Percentiles rank a stretch among this genome's conserved stretches.
These are phyloP conservation scores for Melinopterus prodromus DNA, from an alignment of 2,888 invertebrate genomes.

Conservation along the genomic window DNA sequence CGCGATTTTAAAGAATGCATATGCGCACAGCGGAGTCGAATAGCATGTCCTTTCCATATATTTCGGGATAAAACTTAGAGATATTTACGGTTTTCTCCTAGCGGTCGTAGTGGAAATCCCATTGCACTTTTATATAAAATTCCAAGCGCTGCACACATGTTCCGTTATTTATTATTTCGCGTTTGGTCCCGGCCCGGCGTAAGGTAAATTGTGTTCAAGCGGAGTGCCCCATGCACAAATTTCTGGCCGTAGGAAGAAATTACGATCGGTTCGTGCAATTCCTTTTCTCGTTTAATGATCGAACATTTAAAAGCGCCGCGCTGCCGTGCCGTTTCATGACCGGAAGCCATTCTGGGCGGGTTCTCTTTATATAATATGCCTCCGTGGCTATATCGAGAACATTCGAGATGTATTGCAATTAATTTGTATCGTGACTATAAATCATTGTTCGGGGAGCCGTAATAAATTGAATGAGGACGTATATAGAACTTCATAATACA, in stretches of 20 bases:
- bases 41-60: background rate
- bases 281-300: background rate
- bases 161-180: background rate
- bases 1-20: background rate
- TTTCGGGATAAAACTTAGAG: background rate
- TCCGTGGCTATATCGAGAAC: too few species aligned
- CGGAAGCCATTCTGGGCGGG: slow-evolving; percentile 4
- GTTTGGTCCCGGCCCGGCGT: background rate
- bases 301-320: background rate
- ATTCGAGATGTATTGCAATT: too few species aligned
- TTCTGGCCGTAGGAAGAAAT: background rate
- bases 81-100: background rate
- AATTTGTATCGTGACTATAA: too few species aligned
- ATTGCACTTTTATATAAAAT: slow-evolving; percentile 4
- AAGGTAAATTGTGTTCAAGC: background rate
- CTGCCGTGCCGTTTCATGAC: background rate
- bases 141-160: background rate
- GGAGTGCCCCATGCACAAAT: background rate
- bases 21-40: background rate
- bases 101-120: background rate
- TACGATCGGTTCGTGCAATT: background rate
- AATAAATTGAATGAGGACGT: too few species aligned
- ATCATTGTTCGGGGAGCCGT: too few species aligned
- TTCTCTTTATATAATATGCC: background rate
- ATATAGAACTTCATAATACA: too few species aligned